These are phyloP conservation scores for Eupithecia pulchellata DNA, from an alignment of 2,888 invertebrate species.

Conservation along the genomic window DNA sequence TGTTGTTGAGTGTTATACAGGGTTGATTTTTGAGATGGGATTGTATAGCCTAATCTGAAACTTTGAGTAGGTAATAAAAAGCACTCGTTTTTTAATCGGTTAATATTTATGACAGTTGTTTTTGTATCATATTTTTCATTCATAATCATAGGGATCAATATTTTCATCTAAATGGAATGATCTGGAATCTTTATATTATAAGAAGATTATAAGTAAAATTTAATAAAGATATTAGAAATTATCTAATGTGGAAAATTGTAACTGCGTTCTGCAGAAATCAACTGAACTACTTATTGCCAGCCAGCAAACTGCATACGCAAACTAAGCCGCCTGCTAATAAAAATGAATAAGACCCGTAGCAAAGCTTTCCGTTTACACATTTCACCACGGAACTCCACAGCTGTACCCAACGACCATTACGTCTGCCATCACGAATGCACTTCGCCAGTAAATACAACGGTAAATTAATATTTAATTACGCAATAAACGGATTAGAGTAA, in stretches of 20 bases:
- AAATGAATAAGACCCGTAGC: background rate
- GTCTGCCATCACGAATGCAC: conserved; percentile 26
- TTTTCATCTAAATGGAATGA: too few relatives aligned
- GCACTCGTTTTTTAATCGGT: background rate
- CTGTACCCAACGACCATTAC: conserved; percentile 29
- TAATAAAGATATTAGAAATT: too few relatives aligned
- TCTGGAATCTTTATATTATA: too few relatives aligned
- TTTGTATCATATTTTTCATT: too few relatives aligned
- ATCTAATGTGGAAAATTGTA: too few relatives aligned
- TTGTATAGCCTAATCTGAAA: background rate
- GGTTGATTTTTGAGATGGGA: background rate
- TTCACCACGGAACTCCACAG: conserved; percentile 14
- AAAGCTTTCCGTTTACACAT: background rate
- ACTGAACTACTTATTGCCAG: too few relatives aligned
- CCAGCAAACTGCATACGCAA: too few relatives aligned
- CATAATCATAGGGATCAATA: too few relatives aligned
- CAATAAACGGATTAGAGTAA: conserved; percentile 28
- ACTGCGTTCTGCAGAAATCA: too few relatives aligned
- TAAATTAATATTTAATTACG: conserved; percentile 36
- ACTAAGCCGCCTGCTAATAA: background rate
- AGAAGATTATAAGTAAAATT: too few relatives aligned
- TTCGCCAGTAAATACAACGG: conserved; percentile 27
- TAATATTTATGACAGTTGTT: too few relatives aligned
- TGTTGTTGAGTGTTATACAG: background rate
- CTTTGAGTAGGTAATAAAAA: background rate